Conservation (phyloP, 2,113 vertebrate genomes). For the Nanorana parkeri region DNA sequence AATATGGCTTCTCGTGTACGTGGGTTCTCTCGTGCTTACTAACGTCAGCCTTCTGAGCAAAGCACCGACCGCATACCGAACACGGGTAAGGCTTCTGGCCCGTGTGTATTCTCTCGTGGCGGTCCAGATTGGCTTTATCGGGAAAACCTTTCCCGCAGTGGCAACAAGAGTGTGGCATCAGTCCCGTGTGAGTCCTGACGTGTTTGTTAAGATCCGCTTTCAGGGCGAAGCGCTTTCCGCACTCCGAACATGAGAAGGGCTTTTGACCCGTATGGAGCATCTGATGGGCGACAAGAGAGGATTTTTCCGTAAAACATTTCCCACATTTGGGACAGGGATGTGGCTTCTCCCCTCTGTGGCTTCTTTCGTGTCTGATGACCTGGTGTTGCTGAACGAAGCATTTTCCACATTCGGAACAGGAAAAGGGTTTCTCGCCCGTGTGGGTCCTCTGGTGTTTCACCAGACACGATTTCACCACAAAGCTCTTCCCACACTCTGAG, state of each 20-base stretch:
- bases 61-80: background rate
- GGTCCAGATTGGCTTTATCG: background rate
- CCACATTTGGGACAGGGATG: conserved; percentile 64
- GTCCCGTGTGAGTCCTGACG: conserved; percentile 48
- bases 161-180: background rate
- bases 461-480: conserved; percentile 58
- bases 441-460: conserved; percentile 58
- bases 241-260: background rate
- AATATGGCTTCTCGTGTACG: no score
- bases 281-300: conserved; percentile 25
- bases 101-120: background rate
- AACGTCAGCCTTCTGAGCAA: no score
- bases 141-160: background rate
- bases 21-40: no score
- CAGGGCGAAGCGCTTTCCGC: background rate
- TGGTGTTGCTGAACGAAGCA: conserved; percentile 61
- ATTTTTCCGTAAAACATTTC: conserved; percentile 49
- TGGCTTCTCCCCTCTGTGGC: conserved; percentile 38
- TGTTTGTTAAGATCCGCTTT: conserved; percentile 12
- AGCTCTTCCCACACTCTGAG: conserved; percentile 56
- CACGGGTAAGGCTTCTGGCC: conserved; percentile 12
- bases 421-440: conserved; percentile 60
- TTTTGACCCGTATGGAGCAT: conserved; percentile 63
- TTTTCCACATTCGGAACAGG: conserved; percentile 61
- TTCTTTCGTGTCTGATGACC: conserved; percentile 63